Conservation (phyloP, 2,113 vertebrate species). For the Apodemus sylvaticus region DNA sequence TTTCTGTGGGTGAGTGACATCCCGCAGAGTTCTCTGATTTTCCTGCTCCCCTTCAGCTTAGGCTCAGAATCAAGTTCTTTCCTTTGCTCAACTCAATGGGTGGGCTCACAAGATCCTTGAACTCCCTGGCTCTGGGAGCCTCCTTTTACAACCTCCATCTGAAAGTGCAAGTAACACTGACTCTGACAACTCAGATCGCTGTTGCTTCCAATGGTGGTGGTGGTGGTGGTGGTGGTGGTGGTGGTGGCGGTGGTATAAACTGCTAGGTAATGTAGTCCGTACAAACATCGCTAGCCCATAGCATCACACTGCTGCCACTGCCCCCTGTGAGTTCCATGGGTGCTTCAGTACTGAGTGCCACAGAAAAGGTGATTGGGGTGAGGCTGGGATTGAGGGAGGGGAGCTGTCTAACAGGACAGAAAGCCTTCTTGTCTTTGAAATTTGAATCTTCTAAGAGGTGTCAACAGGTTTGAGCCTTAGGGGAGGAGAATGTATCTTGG, state of each 20-base stretch:
- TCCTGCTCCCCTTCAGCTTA: neutral
- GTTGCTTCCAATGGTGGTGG: neutral
- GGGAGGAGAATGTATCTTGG: neutral
- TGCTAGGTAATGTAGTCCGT: accelerated
- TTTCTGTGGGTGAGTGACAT: neutral
- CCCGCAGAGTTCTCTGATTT: neutral
- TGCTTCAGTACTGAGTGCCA: neutral
- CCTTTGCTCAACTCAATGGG: neutral
- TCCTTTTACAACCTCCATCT: neutral
- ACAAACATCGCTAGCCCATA: neutral
- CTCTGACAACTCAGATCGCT: neutral
- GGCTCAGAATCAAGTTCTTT: neutral
- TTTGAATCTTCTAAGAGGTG: neutral
- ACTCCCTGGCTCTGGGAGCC: neutral
- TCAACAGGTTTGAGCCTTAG: neutral
- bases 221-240: no score
- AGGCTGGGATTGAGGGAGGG: neutral
- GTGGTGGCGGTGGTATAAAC: neutral
- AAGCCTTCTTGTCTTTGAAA: neutral
- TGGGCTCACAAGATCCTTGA: neutral
- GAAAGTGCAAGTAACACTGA: neutral
- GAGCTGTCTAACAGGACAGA: neutral
- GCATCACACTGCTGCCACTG: neutral
- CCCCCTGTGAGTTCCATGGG: neutral
- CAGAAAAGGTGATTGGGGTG: neutral